Evolutionary conservation across 2,888 invertebrate species (phyloP).

Genomic region (Autographa gamma): DNA sequence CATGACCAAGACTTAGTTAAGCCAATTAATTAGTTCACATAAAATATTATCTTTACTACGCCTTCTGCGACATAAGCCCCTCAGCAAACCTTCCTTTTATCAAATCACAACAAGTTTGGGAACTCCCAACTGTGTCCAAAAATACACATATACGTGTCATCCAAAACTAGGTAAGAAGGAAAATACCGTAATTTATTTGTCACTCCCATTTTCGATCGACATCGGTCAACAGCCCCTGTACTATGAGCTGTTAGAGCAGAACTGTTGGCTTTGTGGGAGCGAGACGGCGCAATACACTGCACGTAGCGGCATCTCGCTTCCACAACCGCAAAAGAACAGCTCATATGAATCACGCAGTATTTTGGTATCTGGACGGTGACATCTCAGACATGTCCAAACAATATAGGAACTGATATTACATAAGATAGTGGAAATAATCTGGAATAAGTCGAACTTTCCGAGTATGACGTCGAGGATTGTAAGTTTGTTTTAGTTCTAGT

Average conservation of each 20-base stretch:
- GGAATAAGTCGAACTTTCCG: conserved; percentile 22
- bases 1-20: background rate
- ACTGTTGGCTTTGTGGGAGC: too few species aligned
- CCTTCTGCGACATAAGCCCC: background rate
- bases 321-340: too few species aligned
- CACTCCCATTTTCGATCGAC: conserved; percentile 15
- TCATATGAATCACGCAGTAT: background rate
- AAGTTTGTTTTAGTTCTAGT: conserved; percentile 39
- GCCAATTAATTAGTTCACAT: background rate
- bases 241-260: too few species aligned
- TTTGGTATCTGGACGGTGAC: background rate
- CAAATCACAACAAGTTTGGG: conserved; percentile 21
- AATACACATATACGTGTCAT: conserved; percentile 21
- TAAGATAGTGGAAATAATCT: conserved; percentile 6
- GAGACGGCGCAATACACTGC: too few species aligned
- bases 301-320: too few species aligned
- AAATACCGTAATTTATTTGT: conserved; percentile 8
- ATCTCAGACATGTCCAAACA: background rate
- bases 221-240: background rate
- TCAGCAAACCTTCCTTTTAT: conserved; percentile 18
- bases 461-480: conserved; percentile 31
- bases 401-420: conserved; percentile 2
- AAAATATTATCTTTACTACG: background rate
- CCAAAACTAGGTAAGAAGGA: conserved; percentile 16
- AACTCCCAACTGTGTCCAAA: background rate